A percentile compares a stretch with the other conserved stretches of the same genome.
phyloP scores from a whole-genome alignment of 2,113 vertebrate species.

The Fregetta grallaria region DNA sequence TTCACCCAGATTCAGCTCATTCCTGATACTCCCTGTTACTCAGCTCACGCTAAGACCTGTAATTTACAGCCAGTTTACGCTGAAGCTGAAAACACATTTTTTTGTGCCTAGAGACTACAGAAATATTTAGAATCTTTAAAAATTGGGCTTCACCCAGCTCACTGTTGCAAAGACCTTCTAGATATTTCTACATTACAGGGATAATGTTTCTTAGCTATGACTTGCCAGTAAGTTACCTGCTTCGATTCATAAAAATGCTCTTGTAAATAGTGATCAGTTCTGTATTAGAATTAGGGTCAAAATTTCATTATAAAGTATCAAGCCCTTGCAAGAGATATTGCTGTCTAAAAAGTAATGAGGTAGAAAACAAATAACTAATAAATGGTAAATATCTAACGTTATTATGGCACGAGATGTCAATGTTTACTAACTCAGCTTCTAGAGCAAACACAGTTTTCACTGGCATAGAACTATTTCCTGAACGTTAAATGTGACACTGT shows the following conservation, averaged over 20 bases:
- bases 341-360: background rate
- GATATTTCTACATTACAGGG: slow-evolving; percentile 26
- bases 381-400: background rate
- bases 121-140: slow-evolving; percentile 34
- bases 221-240: slow-evolving; percentile 22
- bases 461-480: background rate
- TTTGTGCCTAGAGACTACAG: background rate
- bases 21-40: background rate
- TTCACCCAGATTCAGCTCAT: slow-evolving; percentile 16
- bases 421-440: slow-evolving; percentile 10
- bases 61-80: slow-evolving; percentile 57
- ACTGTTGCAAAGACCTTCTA: slow-evolving; percentile 35
- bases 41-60: slow-evolving; percentile 46
- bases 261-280: background rate
- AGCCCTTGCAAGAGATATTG: background rate
- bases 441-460: background rate
- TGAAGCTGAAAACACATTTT: slow-evolving; percentile 14
- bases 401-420: background rate
- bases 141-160: background rate
- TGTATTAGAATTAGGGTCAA: slow-evolving; percentile 19
- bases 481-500: slow-evolving; percentile 7
- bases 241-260: slow-evolving; percentile 36
- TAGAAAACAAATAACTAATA: background rate
- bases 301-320: slow-evolving; percentile 19
- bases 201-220: slow-evolving; percentile 3